Conservation (phyloP, 1,140 invertebrate species). For the Brachionus asplanchnoidis region DNA sequence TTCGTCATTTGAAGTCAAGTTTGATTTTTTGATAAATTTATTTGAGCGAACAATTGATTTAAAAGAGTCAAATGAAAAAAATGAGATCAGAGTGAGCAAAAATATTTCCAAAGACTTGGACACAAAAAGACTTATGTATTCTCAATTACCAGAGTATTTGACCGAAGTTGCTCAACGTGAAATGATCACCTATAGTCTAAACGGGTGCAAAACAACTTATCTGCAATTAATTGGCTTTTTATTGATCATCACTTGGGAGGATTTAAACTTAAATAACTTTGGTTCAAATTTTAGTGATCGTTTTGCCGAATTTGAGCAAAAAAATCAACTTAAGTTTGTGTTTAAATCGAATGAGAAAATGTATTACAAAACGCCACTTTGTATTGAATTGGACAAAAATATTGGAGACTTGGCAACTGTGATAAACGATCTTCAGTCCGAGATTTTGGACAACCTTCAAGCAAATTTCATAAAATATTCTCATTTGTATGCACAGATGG, state of each 20-base stretch:
- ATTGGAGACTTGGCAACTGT: conserved; percentile 40
- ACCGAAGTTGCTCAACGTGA: conserved; percentile 67
- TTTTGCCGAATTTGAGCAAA: background rate
- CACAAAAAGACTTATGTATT: conserved; percentile 55
- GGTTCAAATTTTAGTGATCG: background rate
- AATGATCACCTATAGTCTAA: conserved; percentile 62
- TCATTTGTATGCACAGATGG: conserved; percentile 53
- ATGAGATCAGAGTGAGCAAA: conserved; percentile 58
- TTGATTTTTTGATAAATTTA: conserved; percentile 32
- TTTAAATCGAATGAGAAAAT: conserved; percentile 60
- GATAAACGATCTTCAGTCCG: conserved; percentile 31
- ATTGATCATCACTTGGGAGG: background rate
- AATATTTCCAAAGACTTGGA: conserved; percentile 6
- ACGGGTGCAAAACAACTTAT: conserved; percentile 71
- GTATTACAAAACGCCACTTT: conserved; percentile 70
- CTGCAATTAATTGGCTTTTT: conserved; percentile 61
- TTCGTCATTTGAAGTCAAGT: background rate
- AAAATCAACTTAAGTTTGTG: conserved; percentile 19
- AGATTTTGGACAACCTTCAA: conserved; percentile 16
- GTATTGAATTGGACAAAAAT: conserved; percentile 53
- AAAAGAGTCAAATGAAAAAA: conserved; percentile 50
- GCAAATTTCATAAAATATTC: conserved; percentile 42
- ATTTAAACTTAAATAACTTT: conserved; percentile 7
- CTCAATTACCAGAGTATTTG: conserved; percentile 57
- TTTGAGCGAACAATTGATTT: conserved; percentile 15